Percentiles rank a stretch among this genome's conserved stretches.
phyloP scores from a whole-genome alignment of 2,797 vertebrate species.

The Schizopygopsis pylzovi region DNA sequence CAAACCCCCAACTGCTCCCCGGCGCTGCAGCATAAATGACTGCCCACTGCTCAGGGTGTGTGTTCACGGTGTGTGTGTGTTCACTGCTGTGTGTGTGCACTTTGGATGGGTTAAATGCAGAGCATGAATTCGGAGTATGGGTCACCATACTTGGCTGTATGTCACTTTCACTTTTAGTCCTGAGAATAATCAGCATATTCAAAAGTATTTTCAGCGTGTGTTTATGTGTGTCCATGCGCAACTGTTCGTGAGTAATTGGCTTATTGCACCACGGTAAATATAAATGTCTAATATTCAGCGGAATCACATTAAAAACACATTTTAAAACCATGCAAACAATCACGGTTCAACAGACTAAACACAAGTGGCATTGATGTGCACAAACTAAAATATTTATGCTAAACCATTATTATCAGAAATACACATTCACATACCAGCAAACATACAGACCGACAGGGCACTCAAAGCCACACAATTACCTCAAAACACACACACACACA shows the following conservation, averaged over 20 bases:
- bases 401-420: not conserved
- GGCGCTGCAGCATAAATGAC: too few relatives aligned
- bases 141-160: too few relatives aligned
- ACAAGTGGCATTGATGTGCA: not conserved
- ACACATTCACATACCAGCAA: constrained; percentile 43
- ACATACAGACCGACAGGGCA: constrained; percentile 35
- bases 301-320: constrained; percentile 28
- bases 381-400: constrained; percentile 21
- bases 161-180: not conserved
- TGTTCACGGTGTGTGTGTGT: too few relatives aligned
- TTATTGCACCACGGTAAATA: constrained; percentile 7
- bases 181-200: not conserved
- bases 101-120: too few relatives aligned
- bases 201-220: not conserved
- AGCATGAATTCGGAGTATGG: too few relatives aligned
- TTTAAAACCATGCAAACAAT: not conserved
- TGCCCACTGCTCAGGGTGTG: too few relatives aligned
- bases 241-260: not conserved
- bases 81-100: too few relatives aligned
- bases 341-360: not conserved
- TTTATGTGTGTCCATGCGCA: not conserved
- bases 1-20: too few relatives aligned
- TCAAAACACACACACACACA: constrained; percentile 23
- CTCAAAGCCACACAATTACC: constrained; percentile 42
- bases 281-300: constrained; percentile 6